These are phyloP conservation scores for Brachycybe producta DNA, from an alignment of 2,888 invertebrate genomes.

Conservation along the genomic window DNA sequence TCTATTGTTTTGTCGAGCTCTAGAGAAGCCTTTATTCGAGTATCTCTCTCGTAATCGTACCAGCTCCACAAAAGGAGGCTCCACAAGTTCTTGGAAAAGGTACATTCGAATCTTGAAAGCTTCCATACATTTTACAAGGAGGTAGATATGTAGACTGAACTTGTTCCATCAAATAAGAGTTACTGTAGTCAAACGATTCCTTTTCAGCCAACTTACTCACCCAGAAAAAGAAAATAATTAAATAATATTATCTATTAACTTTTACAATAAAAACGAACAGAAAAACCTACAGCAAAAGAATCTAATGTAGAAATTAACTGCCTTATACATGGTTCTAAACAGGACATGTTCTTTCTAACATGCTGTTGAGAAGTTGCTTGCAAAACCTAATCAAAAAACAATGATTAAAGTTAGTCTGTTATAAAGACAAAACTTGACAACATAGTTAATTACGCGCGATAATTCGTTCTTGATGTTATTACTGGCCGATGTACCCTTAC, in stretches of 20 bases:
- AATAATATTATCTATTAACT: too few species aligned
- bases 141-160: slow-evolving; percentile 19
- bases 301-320: slow-evolving; percentile 51
- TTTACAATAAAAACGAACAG: background rate
- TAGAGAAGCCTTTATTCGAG: too few species aligned
- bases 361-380: slow-evolving; percentile 45
- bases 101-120: slow-evolving; percentile 50
- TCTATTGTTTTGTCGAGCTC: slow-evolving; percentile 11
- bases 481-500: slow-evolving; percentile 53
- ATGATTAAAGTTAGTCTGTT: slow-evolving; percentile 1
- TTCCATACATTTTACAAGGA: slow-evolving; percentile 27
- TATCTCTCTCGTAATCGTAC: too few species aligned
- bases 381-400: slow-evolving; percentile 21
- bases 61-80: slow-evolving; percentile 79
- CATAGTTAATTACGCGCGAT: slow-evolving; percentile 44
- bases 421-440: background rate
- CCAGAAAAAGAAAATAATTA: too few species aligned
- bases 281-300: slow-evolving; percentile 16
- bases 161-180: slow-evolving; percentile 5
- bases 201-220: slow-evolving; percentile 5
- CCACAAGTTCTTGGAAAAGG: slow-evolving; percentile 91
- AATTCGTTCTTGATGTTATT: slow-evolving; percentile 57
- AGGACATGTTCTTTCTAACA: slow-evolving; percentile 70
- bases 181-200: slow-evolving; percentile 6
- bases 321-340: slow-evolving; percentile 72